Evolutionary conservation across 2,888 invertebrate genomes (phyloP).

Genomic region (Drosophila monieri): DNA sequence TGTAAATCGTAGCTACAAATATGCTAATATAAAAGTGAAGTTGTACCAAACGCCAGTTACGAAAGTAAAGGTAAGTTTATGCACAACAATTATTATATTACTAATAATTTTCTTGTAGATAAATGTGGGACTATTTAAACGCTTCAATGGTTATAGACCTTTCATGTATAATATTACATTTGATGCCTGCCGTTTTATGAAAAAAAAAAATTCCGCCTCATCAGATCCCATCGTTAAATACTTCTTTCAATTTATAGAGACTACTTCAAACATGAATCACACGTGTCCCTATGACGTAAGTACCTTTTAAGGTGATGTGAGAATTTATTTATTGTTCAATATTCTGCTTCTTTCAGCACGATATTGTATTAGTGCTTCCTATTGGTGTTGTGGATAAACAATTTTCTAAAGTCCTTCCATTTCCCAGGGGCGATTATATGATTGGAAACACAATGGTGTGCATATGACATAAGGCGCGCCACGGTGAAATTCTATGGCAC

Average conservation of each 20-base stretch:
- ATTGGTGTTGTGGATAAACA: background rate
- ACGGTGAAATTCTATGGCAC: conserved; percentile 2
- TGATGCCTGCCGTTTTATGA: conserved; percentile 16
- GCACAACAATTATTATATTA: background rate
- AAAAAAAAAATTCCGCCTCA: too few relatives aligned
- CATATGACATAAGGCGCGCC: conserved; percentile 1
- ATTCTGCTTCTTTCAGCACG: background rate
- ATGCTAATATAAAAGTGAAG: background rate
- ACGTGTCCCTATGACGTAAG: conserved; percentile 15
- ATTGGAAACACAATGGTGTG: conserved; percentile 14
- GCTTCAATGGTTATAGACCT: conserved; percentile 13
- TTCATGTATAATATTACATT: conserved; percentile 22
- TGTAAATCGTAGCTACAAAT: conserved; percentile 29
- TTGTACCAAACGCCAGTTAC: background rate
- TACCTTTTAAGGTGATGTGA: background rate
- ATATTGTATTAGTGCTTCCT: background rate
- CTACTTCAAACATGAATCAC: conserved; percentile 15
- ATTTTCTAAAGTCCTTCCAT: conserved; percentile 3
- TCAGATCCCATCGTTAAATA: background rate
- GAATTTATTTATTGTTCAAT: too few relatives aligned
- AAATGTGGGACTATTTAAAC: background rate
- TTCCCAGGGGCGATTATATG: conserved; percentile 23
- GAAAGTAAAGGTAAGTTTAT: conserved; percentile 6
- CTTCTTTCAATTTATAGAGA: background rate
- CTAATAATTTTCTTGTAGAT: background rate